Base-by-base conservation (phyloP, 2,113 vertebrate genomes). In the Dromas ardeola region DNA sequence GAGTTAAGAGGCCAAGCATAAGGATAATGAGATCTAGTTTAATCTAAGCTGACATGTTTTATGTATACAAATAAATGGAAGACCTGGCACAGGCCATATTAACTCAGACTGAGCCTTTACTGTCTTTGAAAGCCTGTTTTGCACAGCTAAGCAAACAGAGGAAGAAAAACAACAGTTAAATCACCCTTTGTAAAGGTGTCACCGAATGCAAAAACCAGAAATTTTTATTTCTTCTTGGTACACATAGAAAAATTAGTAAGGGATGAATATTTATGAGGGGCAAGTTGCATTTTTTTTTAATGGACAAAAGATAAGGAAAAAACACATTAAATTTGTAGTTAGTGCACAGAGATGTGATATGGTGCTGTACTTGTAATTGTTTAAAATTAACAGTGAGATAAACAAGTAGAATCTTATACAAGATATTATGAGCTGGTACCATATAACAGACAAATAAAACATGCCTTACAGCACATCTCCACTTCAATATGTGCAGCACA, bases 1-100 rank as follows among this genome's bases (percentile, higher is more conserved):
- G 65, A 90, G 65, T 63, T 91, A 92, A 92, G 87, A 95, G 81
- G 91, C 70, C 95, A 96, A 69, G 77, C 69, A 52, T 78, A 73
- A 72, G 7, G 15, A 93, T 94, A 98, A 98, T 97, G 43, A 95
- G 94, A 98, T 92, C 88, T 80, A 73, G 86, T 76, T 94, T 96
- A 90, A 91, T 97, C 96, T 96, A 96, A 93, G 63, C 59, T 55
- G 95, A 77, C 73, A 88, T 87, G 96, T 96, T 97, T 95, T 97
- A 96, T 81, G 70, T 94, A 89, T 92, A 86, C 86, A 96, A 95
- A 96, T 93, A 95, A 90, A 91, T 82, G 73, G 73, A 88, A 93
- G 85, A 58, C 45, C 69, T 2, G 7, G 66, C 90, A 81, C 40
- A 80, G 83, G 66, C 73, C 72, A 47, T 72, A 85, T 91, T 59